Evolutionary conservation across 2,888 invertebrate species (phyloP), one percentile per base, ranked within the genome.

Genomic region (Caenorhabditis afra): DNA sequence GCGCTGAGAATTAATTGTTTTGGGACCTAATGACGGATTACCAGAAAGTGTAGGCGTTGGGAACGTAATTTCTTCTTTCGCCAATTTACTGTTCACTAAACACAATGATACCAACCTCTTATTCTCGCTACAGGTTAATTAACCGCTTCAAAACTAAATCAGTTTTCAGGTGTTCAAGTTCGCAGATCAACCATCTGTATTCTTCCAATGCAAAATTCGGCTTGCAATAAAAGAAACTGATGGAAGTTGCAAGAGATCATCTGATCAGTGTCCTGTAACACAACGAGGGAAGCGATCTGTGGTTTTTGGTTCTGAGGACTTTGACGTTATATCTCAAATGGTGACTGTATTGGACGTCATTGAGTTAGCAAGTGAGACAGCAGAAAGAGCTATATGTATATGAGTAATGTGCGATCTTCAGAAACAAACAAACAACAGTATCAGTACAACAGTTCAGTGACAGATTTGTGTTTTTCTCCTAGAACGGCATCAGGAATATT

Each of bases 121-220:
- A n/a, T n/a, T n/a, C n/a, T n/a, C n/a, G n/a, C n/a, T n/a, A n/a
- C n/a, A n/a, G n/a, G n/a, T n/a, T n/a, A n/a, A n/a, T n/a, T n/a
- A n/a, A n/a, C n/a, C n/a, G n/a, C n/a, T n/a, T n/a, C n/a, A n/a
- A n/a, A n/a, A n/a, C n/a, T n/a, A 20, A 20, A 20, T 39, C n/a
- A 10, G 10, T 39, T 58, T 75, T n/a, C 61, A 86, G 87, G 88
- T 89, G 2, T 89, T 87, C 86, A 89, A 89, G 75, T 89, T 87
- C 58, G 89, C 89, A 12, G 89, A 89, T 57, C 86, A 87, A 53
- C 84, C 86, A 3, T 86, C 86, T 1, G 81, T 89, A 3, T 89
- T 87, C 74, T 89, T 89, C 81, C 86, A 89, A 71, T 89, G 89
- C 58, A 87, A 88, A 62, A 87, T 89, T 23, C 66, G 87, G 45